phyloP scores from a whole-genome alignment of 2,888 invertebrate species.

The Cheilosia vulpina region DNA sequence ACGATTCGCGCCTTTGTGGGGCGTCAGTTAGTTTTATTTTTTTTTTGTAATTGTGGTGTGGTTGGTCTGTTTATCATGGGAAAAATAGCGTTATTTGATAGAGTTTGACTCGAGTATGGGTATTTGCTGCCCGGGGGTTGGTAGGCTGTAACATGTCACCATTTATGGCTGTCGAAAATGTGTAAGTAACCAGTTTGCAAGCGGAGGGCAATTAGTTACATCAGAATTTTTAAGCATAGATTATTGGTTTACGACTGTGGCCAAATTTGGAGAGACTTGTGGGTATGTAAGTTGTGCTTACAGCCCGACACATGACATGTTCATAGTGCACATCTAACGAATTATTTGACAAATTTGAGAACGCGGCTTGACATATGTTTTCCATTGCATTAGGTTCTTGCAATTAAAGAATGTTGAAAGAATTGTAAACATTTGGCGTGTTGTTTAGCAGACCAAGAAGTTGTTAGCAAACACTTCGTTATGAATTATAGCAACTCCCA shows the following conservation, averaged over 20 bases:
- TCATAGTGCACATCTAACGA: no score
- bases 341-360: no score
- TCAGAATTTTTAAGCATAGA: neutral
- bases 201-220: neutral
- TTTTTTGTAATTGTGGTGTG: constrained; percentile 30
- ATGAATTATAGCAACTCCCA: no score
- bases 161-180: neutral
- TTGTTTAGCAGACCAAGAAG: no score
- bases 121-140: constrained; percentile 34
- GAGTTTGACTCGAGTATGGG: constrained; percentile 31
- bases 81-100: constrained; percentile 56
- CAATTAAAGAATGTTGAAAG: no score
- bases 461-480: no score
- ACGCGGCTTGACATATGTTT: no score
- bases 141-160: constrained; percentile 31
- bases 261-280: no score
- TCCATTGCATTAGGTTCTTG: no score
- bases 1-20: constrained; percentile 63
- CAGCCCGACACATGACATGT: no score
- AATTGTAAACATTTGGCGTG: no score
- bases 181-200: neutral
- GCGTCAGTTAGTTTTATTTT: constrained; percentile 51
- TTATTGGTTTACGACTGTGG: neutral
- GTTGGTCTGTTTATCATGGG: constrained; percentile 41
- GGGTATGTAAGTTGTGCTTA: no score